phyloP scores from a whole-genome alignment of 2,113 vertebrate genomes.

The Syngnathus scovelli region DNA sequence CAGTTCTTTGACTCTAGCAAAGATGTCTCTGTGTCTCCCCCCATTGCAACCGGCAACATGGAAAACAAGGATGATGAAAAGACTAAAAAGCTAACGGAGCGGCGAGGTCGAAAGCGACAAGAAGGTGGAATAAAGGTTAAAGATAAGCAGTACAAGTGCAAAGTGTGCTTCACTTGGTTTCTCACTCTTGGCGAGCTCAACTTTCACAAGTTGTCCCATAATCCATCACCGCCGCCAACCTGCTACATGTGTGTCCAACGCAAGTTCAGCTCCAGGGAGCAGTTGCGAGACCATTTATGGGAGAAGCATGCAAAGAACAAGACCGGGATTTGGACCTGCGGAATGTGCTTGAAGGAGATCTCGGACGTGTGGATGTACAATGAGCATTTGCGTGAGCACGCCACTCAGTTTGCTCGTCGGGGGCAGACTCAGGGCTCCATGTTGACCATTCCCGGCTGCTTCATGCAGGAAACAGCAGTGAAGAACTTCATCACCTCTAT shows the following conservation, averaged over 20 bases:
- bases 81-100: slow-evolving; percentile 58
- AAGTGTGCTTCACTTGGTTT: slow-evolving; percentile 94
- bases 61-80: slow-evolving; percentile 46
- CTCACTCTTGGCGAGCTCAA: slow-evolving; percentile 86
- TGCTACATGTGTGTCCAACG: slow-evolving; percentile 99
- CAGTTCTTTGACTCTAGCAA: slow-evolving; percentile 72
- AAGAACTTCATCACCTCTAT: slow-evolving; percentile 83
- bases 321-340: slow-evolving; percentile 89
- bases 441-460: slow-evolving; percentile 74
- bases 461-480: slow-evolving; percentile 75
- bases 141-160: slow-evolving; percentile 90
- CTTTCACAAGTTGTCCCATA: slow-evolving; percentile 91
- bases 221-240: slow-evolving; percentile 89
- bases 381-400: slow-evolving; percentile 90
- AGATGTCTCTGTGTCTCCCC: slow-evolving; percentile 55
- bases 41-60: slow-evolving; percentile 19
- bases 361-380: slow-evolving; percentile 98
- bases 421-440: slow-evolving; percentile 82
- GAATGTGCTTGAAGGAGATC: slow-evolving; percentile 95
- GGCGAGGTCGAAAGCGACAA: slow-evolving; percentile 60
- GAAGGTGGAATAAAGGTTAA: slow-evolving; percentile 74
- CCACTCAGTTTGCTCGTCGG: slow-evolving; percentile 85
- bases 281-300: slow-evolving; percentile 87
- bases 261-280: slow-evolving; percentile 90
- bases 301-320: slow-evolving; percentile 91